These are phyloP conservation scores for Drosophila longiperda DNA, from an alignment of 2,888 invertebrate species.

Conservation along the genomic window DNA sequence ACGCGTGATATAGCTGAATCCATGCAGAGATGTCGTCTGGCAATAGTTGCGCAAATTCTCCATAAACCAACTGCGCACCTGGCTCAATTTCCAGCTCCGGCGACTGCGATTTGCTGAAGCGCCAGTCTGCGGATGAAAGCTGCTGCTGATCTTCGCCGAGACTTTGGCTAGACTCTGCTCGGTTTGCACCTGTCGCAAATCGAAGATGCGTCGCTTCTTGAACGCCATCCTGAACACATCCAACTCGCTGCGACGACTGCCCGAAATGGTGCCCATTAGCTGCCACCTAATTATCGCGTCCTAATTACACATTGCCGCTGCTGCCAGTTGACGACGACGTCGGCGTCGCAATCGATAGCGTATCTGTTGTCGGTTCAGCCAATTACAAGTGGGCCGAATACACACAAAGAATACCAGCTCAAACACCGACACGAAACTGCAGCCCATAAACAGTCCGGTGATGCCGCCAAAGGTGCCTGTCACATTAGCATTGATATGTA, in stretches of 20 bases:
- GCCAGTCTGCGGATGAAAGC: background rate
- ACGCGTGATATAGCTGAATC: slow-evolving; percentile 89
- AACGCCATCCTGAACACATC: slow-evolving; percentile 51
- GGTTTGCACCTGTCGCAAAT: slow-evolving; percentile 59
- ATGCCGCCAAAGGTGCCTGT: slow-evolving; percentile 90
- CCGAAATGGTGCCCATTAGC: slow-evolving; percentile 10
- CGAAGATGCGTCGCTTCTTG: slow-evolving; percentile 71
- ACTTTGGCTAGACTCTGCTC: slow-evolving; percentile 35
- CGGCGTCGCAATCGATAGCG: slow-evolving; percentile 60
- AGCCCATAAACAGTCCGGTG: slow-evolving; percentile 89
- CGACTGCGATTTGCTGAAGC: background rate
- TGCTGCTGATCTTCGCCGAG: slow-evolving; percentile 2
- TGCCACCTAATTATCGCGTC: slow-evolving; percentile 37
- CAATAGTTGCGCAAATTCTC: slow-evolving; percentile 87
- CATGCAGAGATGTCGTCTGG: slow-evolving; percentile 89
- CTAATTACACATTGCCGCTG: slow-evolving; percentile 54
- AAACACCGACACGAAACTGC: slow-evolving; percentile 88
- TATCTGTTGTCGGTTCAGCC: slow-evolving; percentile 74
- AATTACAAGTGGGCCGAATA: slow-evolving; percentile 80
- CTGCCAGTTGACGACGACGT: slow-evolving; percentile 26
- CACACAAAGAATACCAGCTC: slow-evolving; percentile 86
- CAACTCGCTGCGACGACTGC: slow-evolving; percentile 24
- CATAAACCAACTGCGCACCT: slow-evolving; percentile 75
- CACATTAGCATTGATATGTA: slow-evolving; percentile 16
- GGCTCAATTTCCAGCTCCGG: slow-evolving; percentile 5